Evolutionary conservation across 1,140 invertebrate genomes (phyloP), one percentile per base, ranked within the genome.

Genomic region (Stegodyphus dumicola): DNA sequence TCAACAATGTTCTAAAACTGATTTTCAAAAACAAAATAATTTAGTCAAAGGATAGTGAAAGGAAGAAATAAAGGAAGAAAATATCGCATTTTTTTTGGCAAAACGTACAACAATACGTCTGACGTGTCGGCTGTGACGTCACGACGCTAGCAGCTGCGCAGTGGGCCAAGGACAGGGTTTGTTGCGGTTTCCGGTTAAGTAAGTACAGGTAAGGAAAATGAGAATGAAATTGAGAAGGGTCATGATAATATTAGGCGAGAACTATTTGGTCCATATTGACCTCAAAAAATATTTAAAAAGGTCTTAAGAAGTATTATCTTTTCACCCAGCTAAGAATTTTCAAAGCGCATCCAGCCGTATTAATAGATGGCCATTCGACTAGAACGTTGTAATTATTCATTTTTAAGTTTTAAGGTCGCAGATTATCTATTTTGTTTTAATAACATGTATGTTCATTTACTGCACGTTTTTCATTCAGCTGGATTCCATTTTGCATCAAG

Each of bases 81-180:
- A 18, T 13, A 54, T 2, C 54, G 11, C 48, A 13, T 49, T 60
- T 60, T 60, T 15, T 60, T 15, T 1, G 56, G 1, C 1, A 33
- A 33, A 33, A n/a, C n/a, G n/a, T 33, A 56, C 17, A 18, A 15
- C 54, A 77, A 64, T 77, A 48, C 17, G 48, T n/a, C 17, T 84
- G 81, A 84, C 81, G 81, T 84, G 9, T 56, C 2, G 65, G 7
- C 33, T 33, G 18, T 84, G 81, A 76, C 74, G 81, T 69, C 74
- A 76, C 52, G 7, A 9, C 51, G 49, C 6, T 33, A 5, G 56
- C 79, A 33, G 10, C 69, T 64, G 48, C 33, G 69, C 73, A 84
- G 81, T 84, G 73, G 81, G 81, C 81, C 81, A 84, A 84, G 81
- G 81, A 84, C 81, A 75, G 81, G 81, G 81, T 17, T 84, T 60